Conservation (phyloP, 2,797 vertebrate genomes). For the Chaenodraco wilsoni region DNA sequence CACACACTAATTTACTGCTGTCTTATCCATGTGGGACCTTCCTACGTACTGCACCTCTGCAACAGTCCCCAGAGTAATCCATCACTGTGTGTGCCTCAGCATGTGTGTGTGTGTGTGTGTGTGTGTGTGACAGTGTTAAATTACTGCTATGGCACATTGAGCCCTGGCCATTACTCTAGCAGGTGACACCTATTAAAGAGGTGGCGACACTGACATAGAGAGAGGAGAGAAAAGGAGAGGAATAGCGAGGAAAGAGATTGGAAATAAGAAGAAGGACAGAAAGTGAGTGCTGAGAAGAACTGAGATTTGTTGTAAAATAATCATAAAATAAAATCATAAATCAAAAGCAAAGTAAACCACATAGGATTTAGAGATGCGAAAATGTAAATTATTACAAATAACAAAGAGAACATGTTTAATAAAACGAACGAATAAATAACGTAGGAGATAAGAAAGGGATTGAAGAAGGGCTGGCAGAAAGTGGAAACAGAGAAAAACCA, state of each 20-base stretch:
- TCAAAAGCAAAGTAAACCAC: not conserved
- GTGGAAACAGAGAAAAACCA: conserved; percentile 63
- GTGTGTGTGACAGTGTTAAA: conserved; percentile 79
- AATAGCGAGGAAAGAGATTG: conserved; percentile 31
- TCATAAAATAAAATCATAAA: not conserved
- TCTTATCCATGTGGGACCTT: conserved; percentile 57
- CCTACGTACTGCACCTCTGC: conserved; percentile 66
- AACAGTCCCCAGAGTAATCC: conserved; percentile 69
- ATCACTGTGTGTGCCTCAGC: conserved; percentile 56
- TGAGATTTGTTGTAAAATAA: not conserved
- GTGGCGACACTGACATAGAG: conserved; percentile 69
- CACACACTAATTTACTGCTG: conserved; percentile 61
- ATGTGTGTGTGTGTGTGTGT: conserved; percentile 35
- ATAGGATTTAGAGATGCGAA: not conserved
- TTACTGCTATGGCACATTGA: conserved; percentile 80
- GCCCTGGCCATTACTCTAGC: conserved; percentile 76
- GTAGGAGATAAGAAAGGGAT: conserved; percentile 7
- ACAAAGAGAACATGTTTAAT: not conserved
- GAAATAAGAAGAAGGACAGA: conserved; percentile 20
- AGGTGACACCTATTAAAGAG: conserved; percentile 79
- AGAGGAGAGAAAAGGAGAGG: conserved; percentile 21
- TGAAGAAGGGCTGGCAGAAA: conserved; percentile 36
- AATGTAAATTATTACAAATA: conserved; percentile 16
- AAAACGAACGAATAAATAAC: conserved; percentile 29
- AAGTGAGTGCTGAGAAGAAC: not conserved